Conservation (phyloP, 2,797 vertebrate genomes). For the Mormyrus hasselquistii region DNA sequence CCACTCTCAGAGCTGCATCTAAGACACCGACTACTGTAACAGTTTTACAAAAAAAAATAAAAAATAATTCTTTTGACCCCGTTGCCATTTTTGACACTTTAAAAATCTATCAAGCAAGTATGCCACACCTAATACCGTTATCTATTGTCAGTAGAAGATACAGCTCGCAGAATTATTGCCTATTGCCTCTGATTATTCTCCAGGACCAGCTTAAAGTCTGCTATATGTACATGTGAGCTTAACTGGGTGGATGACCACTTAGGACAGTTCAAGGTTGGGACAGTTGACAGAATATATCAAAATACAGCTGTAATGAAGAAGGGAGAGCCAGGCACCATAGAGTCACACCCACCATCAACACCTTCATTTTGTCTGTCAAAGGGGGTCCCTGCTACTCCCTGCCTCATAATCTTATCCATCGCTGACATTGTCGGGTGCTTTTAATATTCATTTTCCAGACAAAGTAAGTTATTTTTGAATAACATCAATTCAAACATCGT, state of each 20-base stretch:
- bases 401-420: not conserved
- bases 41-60: not conserved
- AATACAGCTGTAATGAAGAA: not conserved
- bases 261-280: not conserved
- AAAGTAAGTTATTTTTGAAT: not conserved
- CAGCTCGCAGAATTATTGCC: not conserved
- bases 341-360: not conserved
- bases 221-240: constrained; percentile 9
- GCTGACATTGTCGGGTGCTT: not conserved
- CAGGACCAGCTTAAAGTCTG: not conserved
- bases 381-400: not conserved
- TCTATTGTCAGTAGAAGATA: not conserved
- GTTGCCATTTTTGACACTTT: not conserved
- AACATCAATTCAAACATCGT: not conserved
- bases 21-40: not conserved
- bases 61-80: not conserved
- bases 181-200: not conserved
- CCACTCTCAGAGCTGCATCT: not conserved
- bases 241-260: not conserved
- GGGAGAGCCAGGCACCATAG: not conserved
- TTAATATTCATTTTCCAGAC: not conserved
- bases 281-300: not conserved
- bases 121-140: not conserved
- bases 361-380: not conserved
- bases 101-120: not conserved